Evolutionary conservation across 2,113 vertebrate species (phyloP).

Genomic region (Semicossyphus pulcher): DNA sequence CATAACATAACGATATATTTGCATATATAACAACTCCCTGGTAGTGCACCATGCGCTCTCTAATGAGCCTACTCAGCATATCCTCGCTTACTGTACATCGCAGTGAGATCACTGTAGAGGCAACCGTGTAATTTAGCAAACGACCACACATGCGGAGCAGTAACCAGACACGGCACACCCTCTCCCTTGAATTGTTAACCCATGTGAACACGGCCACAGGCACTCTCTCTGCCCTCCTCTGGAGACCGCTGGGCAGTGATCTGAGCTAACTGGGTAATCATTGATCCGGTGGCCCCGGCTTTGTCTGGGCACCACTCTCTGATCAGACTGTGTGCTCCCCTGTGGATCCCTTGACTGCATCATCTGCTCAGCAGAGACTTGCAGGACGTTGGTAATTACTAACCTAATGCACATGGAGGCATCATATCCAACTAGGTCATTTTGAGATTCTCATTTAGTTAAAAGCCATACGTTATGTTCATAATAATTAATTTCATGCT

Average conservation of each 20-base stretch:
- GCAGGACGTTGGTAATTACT: slow-evolving; percentile 58
- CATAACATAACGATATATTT: not conserved
- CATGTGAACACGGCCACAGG: slow-evolving; percentile 66
- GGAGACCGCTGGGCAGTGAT: slow-evolving; percentile 70
- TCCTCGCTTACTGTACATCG: slow-evolving; percentile 10
- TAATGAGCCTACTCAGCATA: slow-evolving; percentile 30
- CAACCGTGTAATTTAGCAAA: slow-evolving; percentile 55
- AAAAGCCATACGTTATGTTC: slow-evolving; percentile 3
- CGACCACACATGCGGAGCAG: slow-evolving; percentile 56
- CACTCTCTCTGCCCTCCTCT: slow-evolving; percentile 59
- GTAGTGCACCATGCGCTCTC: not conserved
- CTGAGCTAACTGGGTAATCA: slow-evolving; percentile 81
- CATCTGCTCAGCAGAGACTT: slow-evolving; percentile 69
- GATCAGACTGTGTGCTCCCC: slow-evolving; percentile 72
- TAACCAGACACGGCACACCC: slow-evolving; percentile 75
- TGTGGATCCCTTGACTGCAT: slow-evolving; percentile 63
- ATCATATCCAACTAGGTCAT: slow-evolving; percentile 44
- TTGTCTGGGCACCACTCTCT: slow-evolving; percentile 77
- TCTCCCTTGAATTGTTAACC: slow-evolving; percentile 71
- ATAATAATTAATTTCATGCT: slow-evolving; percentile 1
- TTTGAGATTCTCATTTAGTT: slow-evolving; percentile 27
- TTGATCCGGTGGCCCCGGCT: slow-evolving; percentile 74
- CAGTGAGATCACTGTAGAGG: slow-evolving; percentile 31
- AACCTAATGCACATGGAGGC: slow-evolving; percentile 54
- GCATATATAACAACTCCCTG: not conserved